Percentiles rank a stretch among this genome's conserved stretches.
These are phyloP conservation scores for Solenodon paradoxus DNA, from an alignment of 2,113 vertebrate genomes.

Conservation along the genomic window DNA sequence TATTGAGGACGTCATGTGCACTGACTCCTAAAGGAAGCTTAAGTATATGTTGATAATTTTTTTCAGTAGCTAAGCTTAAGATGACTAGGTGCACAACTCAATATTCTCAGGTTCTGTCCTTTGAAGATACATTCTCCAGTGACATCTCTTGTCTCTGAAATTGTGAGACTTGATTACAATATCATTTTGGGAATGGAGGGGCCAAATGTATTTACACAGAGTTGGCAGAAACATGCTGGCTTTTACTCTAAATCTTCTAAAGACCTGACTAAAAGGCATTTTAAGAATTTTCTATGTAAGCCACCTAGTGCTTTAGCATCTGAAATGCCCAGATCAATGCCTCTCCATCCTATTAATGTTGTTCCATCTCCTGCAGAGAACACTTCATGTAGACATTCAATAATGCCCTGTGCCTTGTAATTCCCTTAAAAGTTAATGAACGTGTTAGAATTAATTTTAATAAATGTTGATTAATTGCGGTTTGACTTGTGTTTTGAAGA, in stretches of 20 bases:
- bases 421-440: conserved; percentile 33
- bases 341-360: neutral
- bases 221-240: neutral
- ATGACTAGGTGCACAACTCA: neutral
- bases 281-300: neutral
- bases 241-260: neutral
- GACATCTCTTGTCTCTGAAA: neutral
- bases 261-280: neutral
- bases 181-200: neutral
- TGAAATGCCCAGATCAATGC: neutral
- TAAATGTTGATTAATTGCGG: neutral
- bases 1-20: neutral
- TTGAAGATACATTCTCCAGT: neutral
- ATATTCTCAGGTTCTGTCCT: neutral
- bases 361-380: neutral
- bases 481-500: neutral
- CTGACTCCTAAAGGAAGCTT: neutral
- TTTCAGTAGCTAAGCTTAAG: neutral
- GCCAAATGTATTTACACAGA: neutral
- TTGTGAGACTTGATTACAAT: neutral
- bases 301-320: neutral
- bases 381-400: neutral
- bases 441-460: neutral
- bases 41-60: neutral
- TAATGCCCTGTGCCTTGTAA: neutral